phyloP scores from a whole-genome alignment of 2,113 vertebrate genomes.

The Aix galericulata region DNA sequence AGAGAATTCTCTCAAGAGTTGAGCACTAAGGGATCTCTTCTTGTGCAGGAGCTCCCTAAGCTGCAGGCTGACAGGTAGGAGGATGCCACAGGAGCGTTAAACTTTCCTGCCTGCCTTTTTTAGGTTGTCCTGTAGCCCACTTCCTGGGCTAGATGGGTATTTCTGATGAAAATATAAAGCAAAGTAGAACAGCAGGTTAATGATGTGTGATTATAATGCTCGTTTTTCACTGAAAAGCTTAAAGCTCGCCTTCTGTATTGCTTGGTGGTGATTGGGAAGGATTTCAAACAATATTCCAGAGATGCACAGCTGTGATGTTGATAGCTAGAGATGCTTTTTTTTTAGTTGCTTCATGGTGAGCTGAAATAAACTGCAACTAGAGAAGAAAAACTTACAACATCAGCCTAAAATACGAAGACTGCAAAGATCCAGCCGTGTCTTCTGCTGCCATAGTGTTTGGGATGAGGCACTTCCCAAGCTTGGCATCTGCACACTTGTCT shows the following conservation, averaged over 20 bases:
- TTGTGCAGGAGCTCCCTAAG: background rate
- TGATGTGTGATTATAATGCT: background rate
- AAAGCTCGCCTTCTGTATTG: accelerated
- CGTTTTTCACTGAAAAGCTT: background rate
- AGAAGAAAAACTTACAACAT: background rate
- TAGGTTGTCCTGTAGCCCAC: background rate
- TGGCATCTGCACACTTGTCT: background rate
- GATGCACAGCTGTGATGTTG: background rate
- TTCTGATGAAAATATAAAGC: background rate
- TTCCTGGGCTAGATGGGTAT: background rate
- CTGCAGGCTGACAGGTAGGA: background rate
- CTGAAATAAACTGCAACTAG: background rate
- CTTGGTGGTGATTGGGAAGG: background rate
- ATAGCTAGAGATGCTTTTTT: background rate
- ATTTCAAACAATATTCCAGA: background rate
- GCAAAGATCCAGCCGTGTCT: background rate
- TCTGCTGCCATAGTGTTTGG: background rate
- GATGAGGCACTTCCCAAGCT: background rate
- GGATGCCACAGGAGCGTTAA: background rate
- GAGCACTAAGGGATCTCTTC: background rate
- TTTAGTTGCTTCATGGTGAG: background rate
- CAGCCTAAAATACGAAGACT: background rate
- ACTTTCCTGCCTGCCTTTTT: background rate
- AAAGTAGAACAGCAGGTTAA: background rate
- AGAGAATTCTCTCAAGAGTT: background rate